Evolutionary conservation across 2,888 invertebrate genomes (phyloP), one percentile per base, ranked within the genome.

Genomic region (Coenonympha arcania): DNA sequence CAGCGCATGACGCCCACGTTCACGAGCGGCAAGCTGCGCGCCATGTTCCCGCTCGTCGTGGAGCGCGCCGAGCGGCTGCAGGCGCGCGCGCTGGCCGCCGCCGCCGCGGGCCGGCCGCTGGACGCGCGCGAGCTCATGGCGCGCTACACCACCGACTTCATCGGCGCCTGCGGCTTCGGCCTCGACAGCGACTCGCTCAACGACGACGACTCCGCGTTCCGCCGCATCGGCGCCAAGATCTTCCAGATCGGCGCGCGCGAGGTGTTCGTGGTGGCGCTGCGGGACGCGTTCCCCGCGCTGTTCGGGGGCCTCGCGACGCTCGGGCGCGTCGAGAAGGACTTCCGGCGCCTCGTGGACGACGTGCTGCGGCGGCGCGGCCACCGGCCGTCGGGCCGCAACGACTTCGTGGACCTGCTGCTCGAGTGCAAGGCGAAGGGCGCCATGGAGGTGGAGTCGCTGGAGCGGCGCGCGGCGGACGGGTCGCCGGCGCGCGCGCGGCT

Each of bases 111-210:
- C 1, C 52, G 42, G n/a, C 48, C 64, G 5, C 24, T 74, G 3
- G 77, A 78, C 57, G 75, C 71, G 3, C 66, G 77, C 0, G 79
- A 80, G 47, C 68, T 78, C 18, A 76, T 79, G 79, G 75, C 71
- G n/a, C 69, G 78, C 5, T 78, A 73, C 59, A 79, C 77, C 19
- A 79, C 73, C 8, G 79, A 79, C 56, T 75, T 79, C 56, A 78
- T 79, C 40, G 78, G 79, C 5, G 76, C 78, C 16, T 74, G 73
- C 43, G 79, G 73, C 13, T 78, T 79, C 22, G 79, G 79, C 0
- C 68, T 80, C 31, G 73, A 78, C 37, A 61, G 72, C 0, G 73
- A 77, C 54, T 69, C 76, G 0, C 67, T 77, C 4, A 64, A 68
- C 28, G 68, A 73, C 2, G 78, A 79, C 1, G 51, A 71, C 33